These are phyloP conservation scores for Denticeps clupeoides DNA, from an alignment of 2,797 vertebrate species.

Conservation along the genomic window DNA sequence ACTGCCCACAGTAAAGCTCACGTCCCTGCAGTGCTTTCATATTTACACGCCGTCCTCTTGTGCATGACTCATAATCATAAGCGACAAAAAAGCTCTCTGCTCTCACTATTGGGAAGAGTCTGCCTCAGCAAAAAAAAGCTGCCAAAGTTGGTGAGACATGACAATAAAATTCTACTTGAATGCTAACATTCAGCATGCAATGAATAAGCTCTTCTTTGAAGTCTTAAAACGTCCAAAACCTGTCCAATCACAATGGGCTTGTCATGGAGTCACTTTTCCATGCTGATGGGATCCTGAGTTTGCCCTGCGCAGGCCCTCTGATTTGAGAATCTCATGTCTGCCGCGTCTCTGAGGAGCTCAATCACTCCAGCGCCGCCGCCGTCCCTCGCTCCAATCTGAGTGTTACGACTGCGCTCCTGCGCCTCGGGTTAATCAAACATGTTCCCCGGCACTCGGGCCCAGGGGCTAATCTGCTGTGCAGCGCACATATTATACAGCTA, in stretches of 20 bases:
- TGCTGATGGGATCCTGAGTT: constrained; percentile 21
- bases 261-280: constrained; percentile 23
- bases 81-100: constrained; percentile 15
- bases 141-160: constrained; percentile 5
- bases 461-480: constrained; percentile 32
- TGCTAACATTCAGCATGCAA: constrained; percentile 2
- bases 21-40: background rate
- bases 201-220: constrained; percentile 10
- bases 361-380: constrained; percentile 30
- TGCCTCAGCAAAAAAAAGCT: constrained; percentile 8
- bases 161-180: constrained; percentile 10
- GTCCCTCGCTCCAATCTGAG: constrained; percentile 11
- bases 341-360: constrained; percentile 31
- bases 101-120: constrained; percentile 14
- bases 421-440: constrained; percentile 34
- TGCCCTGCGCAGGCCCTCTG: constrained; percentile 17
- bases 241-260: constrained; percentile 21
- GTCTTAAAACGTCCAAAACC: constrained; percentile 19
- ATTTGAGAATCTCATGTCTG: constrained; percentile 27
- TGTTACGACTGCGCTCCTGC: constrained; percentile 28
- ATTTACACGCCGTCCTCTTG: background rate
- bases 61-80: background rate
- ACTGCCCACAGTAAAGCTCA: no score
- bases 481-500: no score
- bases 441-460: constrained; percentile 29